Evolutionary conservation across 2,797 vertebrate species (phyloP).

Genomic region (Pitangus sulphuratus): DNA sequence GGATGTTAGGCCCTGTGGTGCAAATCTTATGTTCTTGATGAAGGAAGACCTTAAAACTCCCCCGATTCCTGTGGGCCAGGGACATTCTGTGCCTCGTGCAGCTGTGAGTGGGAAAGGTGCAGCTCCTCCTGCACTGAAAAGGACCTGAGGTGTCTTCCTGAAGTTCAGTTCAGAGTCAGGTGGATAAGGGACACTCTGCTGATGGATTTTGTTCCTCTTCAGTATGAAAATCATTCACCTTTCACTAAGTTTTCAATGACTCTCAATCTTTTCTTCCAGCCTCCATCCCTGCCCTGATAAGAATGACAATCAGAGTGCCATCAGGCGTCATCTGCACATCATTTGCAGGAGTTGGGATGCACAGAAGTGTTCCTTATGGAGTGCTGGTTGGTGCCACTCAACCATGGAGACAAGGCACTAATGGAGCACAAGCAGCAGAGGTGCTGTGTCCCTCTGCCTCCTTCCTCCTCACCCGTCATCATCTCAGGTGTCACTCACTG

Average conservation of each 20-base stretch:
- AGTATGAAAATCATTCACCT: neutral
- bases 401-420: neutral
- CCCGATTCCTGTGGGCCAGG: neutral
- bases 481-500: neutral
- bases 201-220: neutral
- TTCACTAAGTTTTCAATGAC: neutral
- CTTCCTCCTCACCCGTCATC: neutral
- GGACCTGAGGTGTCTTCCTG: neutral
- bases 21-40: neutral
- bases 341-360: neutral
- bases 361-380: neutral
- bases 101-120: neutral
- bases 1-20: accelerated
- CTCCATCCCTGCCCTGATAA: neutral
- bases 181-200: neutral
- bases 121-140: neutral
- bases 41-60: neutral
- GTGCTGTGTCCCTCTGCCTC: neutral
- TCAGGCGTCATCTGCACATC: neutral
- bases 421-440: neutral
- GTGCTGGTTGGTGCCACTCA: neutral
- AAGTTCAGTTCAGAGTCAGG: neutral
- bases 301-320: neutral
- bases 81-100: neutral
- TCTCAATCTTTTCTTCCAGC: neutral